A percentile compares a stretch with the other conserved stretches of the same genome.
phyloP scores from a whole-genome alignment of 2,113 vertebrate genomes.

The Chiloscyllium plagiosum region DNA sequence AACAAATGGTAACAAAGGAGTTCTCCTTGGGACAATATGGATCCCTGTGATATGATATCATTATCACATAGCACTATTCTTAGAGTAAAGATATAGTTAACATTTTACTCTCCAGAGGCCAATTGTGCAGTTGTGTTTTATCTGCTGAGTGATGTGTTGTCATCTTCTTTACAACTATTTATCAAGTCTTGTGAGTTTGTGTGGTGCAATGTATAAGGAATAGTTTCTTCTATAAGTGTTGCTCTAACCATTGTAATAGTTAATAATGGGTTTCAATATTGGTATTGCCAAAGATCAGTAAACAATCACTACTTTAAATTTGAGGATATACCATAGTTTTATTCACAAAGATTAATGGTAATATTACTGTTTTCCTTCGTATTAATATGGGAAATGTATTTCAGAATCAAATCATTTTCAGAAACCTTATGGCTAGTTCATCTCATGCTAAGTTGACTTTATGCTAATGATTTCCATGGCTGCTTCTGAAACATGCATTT shows the following conservation, averaged over 20 bases:
- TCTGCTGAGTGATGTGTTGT: background rate
- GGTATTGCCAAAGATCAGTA: background rate
- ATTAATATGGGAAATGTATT: background rate
- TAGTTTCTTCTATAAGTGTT: background rate
- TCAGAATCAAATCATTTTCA: background rate
- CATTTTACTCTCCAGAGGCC: background rate
- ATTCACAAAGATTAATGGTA: background rate
- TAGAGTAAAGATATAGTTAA: too few relatives aligned
- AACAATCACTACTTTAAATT: background rate
- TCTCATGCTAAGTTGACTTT: background rate
- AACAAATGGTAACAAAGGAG: too few relatives aligned
- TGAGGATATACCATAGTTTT: background rate
- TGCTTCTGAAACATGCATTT: background rate
- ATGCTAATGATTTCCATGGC: background rate
- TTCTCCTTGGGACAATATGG: too few relatives aligned
- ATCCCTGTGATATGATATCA: too few relatives aligned
- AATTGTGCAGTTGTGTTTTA: background rate
- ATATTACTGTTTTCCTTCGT: background rate
- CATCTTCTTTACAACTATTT: background rate
- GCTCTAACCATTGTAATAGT: background rate
- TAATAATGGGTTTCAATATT: background rate
- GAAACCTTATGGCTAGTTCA: background rate
- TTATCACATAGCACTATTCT: too few relatives aligned
- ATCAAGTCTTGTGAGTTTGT: background rate
- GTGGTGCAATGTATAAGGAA: background rate